Percentiles rank a stretch among this genome's conserved stretches.
Evolutionary conservation across 2,113 vertebrate species (phyloP).

Genomic region (Larimichthys polyactis): DNA sequence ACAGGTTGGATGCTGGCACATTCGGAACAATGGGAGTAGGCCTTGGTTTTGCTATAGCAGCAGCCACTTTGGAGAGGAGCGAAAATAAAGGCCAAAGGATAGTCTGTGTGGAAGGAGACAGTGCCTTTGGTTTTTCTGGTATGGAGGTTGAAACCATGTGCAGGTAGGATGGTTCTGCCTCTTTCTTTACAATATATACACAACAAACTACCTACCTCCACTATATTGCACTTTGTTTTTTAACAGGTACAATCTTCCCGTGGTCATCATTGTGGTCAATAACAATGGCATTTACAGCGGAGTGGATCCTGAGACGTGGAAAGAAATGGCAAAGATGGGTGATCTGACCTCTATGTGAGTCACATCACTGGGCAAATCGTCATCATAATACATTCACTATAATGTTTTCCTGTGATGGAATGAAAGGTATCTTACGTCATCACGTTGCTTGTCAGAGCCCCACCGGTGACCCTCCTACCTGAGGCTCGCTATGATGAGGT

Average conservation of each 20-base stretch:
- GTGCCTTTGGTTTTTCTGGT: constrained; percentile 97
- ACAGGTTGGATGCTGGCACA: constrained; percentile 95
- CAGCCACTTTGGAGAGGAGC: constrained; percentile 88
- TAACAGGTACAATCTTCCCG: constrained; percentile 91
- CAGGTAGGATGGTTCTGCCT: constrained; percentile 83
- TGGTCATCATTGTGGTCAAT: constrained; percentile 93
- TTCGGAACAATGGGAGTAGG: constrained; percentile 99
- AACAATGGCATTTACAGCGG: constrained; percentile 98
- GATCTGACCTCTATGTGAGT: constrained; percentile 87
- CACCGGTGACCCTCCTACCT: constrained; percentile 91
- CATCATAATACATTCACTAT: not conserved
- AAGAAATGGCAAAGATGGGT: constrained; percentile 86
- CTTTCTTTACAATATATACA: not conserved
- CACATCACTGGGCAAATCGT: not conserved
- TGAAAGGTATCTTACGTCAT: not conserved
- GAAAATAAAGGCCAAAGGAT: constrained; percentile 80
- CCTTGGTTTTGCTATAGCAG: constrained; percentile 94
- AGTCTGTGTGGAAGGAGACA: constrained; percentile 96
- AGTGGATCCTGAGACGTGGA: constrained; percentile 89
- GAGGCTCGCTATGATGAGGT: constrained; percentile 93
- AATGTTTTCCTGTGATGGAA: not conserved
- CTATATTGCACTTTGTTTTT: not conserved
- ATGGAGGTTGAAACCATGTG: constrained; percentile 99
- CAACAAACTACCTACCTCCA: not conserved
- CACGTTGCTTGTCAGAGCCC: constrained; percentile 81